Evolutionary conservation across 2,113 vertebrate species (phyloP).

Genomic region (Oryzias javanicus): DNA sequence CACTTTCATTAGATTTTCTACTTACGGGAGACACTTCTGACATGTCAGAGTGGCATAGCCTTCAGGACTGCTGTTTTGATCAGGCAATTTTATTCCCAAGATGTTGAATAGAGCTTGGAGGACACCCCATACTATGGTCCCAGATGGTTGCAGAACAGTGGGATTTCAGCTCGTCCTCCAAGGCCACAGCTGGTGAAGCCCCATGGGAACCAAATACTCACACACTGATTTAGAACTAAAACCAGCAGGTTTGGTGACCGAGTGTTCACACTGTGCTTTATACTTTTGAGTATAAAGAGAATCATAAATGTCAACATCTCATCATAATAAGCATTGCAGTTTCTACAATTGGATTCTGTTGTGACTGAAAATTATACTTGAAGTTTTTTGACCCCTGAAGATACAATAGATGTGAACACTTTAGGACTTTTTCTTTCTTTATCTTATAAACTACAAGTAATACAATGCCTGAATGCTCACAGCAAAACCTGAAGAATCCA

Average conservation of each 20-base stretch:
- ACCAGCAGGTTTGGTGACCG: background rate
- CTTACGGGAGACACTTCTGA: background rate
- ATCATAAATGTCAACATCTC: no score
- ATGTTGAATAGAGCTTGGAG: background rate
- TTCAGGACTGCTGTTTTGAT: background rate
- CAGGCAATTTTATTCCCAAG: background rate
- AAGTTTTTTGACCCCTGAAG: no score
- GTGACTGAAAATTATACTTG: no score
- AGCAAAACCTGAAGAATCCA: no score
- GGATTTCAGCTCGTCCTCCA: background rate
- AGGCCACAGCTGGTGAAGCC: conserved; percentile 1
- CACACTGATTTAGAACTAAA: background rate
- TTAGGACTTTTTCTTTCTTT: no score
- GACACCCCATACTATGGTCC: background rate
- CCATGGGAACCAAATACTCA: background rate
- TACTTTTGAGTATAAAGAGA: no score
- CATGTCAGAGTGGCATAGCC: background rate
- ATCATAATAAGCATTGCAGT: no score
- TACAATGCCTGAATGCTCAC: no score
- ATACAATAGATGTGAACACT: no score
- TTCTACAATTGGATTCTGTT: no score
- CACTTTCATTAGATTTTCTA: background rate
- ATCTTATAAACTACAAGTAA: no score
- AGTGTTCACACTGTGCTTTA: background rate
- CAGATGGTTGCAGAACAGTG: background rate